Percentiles rank a stretch among this genome's conserved stretches.
phyloP scores from a whole-genome alignment of 2,888 invertebrate species.

The Ganaspis brasiliensis region DNA sequence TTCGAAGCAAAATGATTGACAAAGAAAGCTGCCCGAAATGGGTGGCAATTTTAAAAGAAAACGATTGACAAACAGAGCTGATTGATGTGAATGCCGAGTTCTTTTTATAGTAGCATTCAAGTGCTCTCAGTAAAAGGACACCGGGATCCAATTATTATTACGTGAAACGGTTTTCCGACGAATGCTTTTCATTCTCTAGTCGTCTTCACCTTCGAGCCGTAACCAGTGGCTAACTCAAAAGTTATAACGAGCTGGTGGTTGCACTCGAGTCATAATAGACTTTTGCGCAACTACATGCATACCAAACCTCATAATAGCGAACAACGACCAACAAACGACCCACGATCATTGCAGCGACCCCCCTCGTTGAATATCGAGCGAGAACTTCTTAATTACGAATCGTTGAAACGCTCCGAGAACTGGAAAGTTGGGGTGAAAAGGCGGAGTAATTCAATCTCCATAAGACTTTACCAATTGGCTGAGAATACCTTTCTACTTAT shows the following conservation, averaged over 20 bases:
- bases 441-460: conserved; percentile 33
- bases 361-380: conserved; percentile 51
- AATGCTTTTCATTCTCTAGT: conserved; percentile 59
- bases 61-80: conserved; percentile 52
- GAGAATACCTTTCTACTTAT: too few species aligned
- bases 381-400: conserved; percentile 62
- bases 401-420: conserved; percentile 49
- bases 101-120: conserved; percentile 62
- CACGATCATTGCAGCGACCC: conserved; percentile 11
- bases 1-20: too few species aligned
- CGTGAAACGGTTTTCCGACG: conserved; percentile 76
- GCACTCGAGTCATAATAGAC: conserved; percentile 70
- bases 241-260: conserved; percentile 73
- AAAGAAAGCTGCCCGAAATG: conserved; percentile 50
- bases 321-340: conserved; percentile 45
- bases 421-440: conserved; percentile 30
- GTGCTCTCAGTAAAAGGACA: conserved; percentile 75
- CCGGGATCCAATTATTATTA: conserved; percentile 79
- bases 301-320: conserved; percentile 46
- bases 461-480: conserved; percentile 12
- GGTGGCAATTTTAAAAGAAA: conserved; percentile 52
- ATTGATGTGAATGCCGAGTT: conserved; percentile 20
- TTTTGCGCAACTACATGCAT: conserved; percentile 56
- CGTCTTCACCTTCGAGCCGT: conserved; percentile 71
- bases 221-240: conserved; percentile 73